Evolutionary conservation across 2,888 invertebrate genomes (phyloP).

Genomic region (Agonopterix subpropinquella): DNA sequence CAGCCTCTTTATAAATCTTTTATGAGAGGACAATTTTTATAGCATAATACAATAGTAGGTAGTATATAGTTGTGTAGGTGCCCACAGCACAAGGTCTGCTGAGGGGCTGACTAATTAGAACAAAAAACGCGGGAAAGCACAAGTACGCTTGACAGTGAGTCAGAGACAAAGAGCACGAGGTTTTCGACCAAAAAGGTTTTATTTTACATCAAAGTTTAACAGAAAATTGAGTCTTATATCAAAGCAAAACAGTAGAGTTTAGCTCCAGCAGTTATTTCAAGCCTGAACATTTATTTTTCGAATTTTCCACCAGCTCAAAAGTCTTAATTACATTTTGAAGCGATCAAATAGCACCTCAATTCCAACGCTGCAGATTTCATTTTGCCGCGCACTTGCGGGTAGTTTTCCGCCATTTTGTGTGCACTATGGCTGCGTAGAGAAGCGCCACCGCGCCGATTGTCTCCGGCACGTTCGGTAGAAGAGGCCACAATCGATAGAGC

Average conservation of each 20-base stretch:
- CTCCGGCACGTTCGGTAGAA: constrained; percentile 70
- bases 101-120: constrained; percentile 71
- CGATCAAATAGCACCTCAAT: no score
- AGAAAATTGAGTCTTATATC: constrained; percentile 4
- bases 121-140: constrained; percentile 74
- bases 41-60: no score
- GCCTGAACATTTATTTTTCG: constrained; percentile 54
- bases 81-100: constrained; percentile 29
- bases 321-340: no score
- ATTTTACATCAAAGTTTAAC: constrained; percentile 20
- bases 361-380: not conserved
- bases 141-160: constrained; percentile 72
- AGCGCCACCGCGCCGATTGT: constrained; percentile 72
- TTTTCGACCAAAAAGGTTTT: constrained; percentile 49
- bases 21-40: no score
- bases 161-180: constrained; percentile 66
- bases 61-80: not conserved
- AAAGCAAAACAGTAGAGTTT: constrained; percentile 34
- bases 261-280: constrained; percentile 27
- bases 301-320: constrained; percentile 19
- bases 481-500: constrained; percentile 74
- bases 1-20: no score
- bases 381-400: constrained; percentile 1
- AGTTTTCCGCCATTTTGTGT: constrained; percentile 23
- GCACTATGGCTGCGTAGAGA: constrained; percentile 56